Evolutionary conservation across 1,140 invertebrate species (phyloP), one percentile per base, ranked within the genome.

Genomic region (Cecropterus lyciades): DNA sequence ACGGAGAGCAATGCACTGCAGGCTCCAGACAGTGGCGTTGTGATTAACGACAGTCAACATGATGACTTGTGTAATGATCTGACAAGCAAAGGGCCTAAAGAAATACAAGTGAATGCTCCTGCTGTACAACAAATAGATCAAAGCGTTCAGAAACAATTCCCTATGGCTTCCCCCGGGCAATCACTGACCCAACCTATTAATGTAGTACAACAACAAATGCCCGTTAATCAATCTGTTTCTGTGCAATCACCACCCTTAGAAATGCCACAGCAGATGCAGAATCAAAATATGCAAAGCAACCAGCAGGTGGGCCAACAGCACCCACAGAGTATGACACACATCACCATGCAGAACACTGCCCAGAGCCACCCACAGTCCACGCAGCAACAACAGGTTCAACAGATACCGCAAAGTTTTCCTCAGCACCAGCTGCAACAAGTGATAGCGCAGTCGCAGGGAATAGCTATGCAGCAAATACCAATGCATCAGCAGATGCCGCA

Each of bases 401-500:
- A 92, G 76, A 92, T 92, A 60, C 89, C 93, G 49, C 93, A 93
- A 72, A 93, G 93, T 70, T 92, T 93, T 70, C 93, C 93, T 20
- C 91, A 93, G 64, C 92, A 93, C 69, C 93, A 93, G 69, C 73
- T 93, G 45, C 93, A 93, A 65, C 93, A 93, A 85, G 92, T 93
- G 14, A 91, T 94, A 65, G 89, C 92, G 10, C 89, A 92, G 67
- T 85, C 92, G 5, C 91, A 92, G 71, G 89, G 87, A 27, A 89
- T 91, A 56, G 79, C 91, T n/a, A 89, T 91, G 83, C 93, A 93
- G 65, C 92, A 91, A 72, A 92, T 91, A 59, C 89, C 91, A 33
- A 91, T 92, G 80, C 91, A 92, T 56, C 93, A 92, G 52, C 90
- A 89, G 79, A 91, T 92, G 83, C 89, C 84, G 27, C 92, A 92